A percentile compares a stretch with the other conserved stretches of the same genome.
Evolutionary conservation across 2,888 invertebrate species (phyloP).

Genomic region (Trypoxylon attenuatum): DNA sequence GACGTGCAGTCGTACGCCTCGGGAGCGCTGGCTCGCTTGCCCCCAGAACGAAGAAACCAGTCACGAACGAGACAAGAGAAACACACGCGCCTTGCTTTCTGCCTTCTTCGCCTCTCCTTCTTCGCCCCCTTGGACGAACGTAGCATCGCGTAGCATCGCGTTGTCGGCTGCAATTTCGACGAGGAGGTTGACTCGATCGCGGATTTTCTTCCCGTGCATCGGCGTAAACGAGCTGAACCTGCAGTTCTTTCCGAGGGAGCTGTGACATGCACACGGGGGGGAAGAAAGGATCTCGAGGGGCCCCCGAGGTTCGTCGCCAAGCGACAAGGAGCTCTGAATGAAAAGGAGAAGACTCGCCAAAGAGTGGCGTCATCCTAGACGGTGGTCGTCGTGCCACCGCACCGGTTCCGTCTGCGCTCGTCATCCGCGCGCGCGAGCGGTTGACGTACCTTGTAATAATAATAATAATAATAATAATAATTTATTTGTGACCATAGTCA

Average conservation of each 20-base stretch:
- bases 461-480: no score
- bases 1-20: constrained; percentile 33
- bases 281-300: constrained; percentile 31
- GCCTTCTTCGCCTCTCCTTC: no score
- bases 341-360: no score
- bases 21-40: constrained; percentile 33
- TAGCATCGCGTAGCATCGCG: neutral
- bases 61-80: neutral
- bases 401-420: constrained; percentile 48
- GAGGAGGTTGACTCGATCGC: neutral
- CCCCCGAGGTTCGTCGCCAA: constrained; percentile 24
- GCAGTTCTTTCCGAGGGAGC: no score
- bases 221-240: neutral
- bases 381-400: no score
- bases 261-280: no score
- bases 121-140: constrained; percentile 1
- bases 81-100: no score
- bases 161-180: neutral
- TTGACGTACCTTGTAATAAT: constrained; percentile 57
- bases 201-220: neutral
- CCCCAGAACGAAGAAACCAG: no score
- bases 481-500: no score
- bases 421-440: constrained; percentile 48
- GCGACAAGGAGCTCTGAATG: no score
- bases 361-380: no score